Evolutionary conservation across 2,797 vertebrate genomes (phyloP).

Genomic region (Harpagifer antarcticus): DNA sequence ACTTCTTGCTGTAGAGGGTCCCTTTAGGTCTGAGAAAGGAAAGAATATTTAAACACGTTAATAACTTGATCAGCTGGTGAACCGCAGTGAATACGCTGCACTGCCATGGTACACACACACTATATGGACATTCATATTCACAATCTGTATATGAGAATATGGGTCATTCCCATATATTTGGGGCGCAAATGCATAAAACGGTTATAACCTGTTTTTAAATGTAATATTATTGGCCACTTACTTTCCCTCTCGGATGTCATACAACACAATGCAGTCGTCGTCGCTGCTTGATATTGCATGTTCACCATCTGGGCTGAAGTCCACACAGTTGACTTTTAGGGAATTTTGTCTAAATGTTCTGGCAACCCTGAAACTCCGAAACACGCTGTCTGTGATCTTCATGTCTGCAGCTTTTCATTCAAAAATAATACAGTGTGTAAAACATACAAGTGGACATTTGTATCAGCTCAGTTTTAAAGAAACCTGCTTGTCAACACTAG

Average conservation of each 20-base stretch:
- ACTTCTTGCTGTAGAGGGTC: constrained; percentile 95
- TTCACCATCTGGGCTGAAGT: constrained; percentile 92
- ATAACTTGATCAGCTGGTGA: background rate
- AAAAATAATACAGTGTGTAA: background rate
- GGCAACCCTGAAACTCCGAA: constrained; percentile 93
- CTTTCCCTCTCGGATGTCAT: constrained; percentile 94
- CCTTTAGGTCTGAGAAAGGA: constrained; percentile 84
- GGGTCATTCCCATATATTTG: background rate
- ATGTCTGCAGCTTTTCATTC: constrained; percentile 66
- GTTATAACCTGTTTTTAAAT: background rate
- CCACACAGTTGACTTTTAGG: constrained; percentile 93
- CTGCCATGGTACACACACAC: background rate
- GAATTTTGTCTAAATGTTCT: constrained; percentile 91
- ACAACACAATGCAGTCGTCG: constrained; percentile 94
- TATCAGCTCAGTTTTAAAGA: background rate
- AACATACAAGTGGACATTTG: background rate
- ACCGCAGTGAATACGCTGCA: background rate
- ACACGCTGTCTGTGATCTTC: constrained; percentile 92
- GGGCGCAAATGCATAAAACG: background rate
- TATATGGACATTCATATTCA: background rate
- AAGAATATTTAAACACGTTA: background rate
- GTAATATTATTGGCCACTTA: constrained; percentile 73
- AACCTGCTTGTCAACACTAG: background rate
- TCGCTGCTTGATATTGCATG: constrained; percentile 93
- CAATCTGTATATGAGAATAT: background rate